Evolutionary conservation across 2,888 invertebrate genomes (phyloP).

Genomic region (Aphidius colemani): DNA sequence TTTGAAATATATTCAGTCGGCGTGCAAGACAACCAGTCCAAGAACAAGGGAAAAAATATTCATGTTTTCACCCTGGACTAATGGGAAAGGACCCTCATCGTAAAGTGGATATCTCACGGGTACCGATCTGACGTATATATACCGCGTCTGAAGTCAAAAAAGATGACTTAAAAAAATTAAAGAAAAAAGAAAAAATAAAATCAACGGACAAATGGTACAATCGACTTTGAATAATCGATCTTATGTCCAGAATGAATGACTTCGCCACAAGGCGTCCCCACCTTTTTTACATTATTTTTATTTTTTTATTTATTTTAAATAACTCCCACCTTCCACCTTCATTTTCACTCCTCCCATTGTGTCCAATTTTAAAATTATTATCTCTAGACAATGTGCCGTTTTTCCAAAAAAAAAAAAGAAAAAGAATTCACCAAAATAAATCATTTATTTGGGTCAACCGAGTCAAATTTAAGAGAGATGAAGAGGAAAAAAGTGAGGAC

Average conservation of each 20-base stretch:
- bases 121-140: background rate
- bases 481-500: background rate
- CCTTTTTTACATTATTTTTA: background rate
- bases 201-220: slow-evolving; percentile 21
- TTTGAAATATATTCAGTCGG: slow-evolving; percentile 14
- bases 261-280: slow-evolving; percentile 5
- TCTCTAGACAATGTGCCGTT: slow-evolving; percentile 18
- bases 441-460: slow-evolving; percentile 5
- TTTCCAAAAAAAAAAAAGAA: slow-evolving; percentile 32
- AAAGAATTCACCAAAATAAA: background rate
- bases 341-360: too few species aligned
- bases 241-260: background rate
- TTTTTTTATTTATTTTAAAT: background rate
- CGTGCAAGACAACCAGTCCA: background rate
- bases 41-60: slow-evolving; percentile 24
- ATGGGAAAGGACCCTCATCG: slow-evolving; percentile 13
- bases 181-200: background rate
- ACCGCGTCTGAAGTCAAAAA: background rate
- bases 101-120: too few species aligned
- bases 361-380: background rate
- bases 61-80: slow-evolving; percentile 31
- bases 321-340: background rate
- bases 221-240: slow-evolving; percentile 39
- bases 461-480: background rate
- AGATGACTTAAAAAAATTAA: background rate